Percentiles rank a stretch among this genome's conserved stretches.
phyloP scores from a whole-genome alignment of 2,888 invertebrate species.

The Malthinus seriepunctatus region DNA sequence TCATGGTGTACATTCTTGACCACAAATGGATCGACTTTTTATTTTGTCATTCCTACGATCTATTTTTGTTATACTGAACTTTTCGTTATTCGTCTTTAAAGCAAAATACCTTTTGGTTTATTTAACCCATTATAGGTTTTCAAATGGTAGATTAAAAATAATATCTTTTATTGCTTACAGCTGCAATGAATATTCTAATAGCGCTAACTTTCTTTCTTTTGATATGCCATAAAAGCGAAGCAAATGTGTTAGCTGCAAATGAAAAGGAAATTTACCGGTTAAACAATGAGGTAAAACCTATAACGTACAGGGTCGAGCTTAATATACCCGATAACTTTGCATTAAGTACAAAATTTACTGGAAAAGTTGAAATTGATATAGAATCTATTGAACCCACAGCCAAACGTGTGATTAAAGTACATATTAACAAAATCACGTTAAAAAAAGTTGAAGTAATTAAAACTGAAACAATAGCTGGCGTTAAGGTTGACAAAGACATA shows the following conservation, averaged over 20 bases:
- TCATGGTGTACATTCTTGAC: no score
- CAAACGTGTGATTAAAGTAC: not conserved
- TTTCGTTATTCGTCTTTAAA: no score
- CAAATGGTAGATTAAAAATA: no score
- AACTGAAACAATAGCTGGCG: not conserved
- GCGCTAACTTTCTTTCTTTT: not conserved
- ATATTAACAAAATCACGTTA: not conserved
- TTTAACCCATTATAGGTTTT: no score
- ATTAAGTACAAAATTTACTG: constrained; percentile 11
- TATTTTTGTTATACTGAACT: no score
- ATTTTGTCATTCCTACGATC: no score
- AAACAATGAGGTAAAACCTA: constrained; percentile 57
- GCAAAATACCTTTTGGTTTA: no score
- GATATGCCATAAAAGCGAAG: not conserved
- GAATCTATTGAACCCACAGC: not conserved
- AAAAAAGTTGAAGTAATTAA: not conserved
- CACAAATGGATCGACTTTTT: no score
- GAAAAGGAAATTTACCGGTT: constrained; percentile 53
- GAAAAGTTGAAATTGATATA: constrained; percentile 6
- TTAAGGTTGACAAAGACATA: not conserved
- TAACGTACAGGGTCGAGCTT: constrained; percentile 59
- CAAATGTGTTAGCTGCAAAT: not conserved
- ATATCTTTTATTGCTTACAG: no score
- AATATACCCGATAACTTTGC: constrained; percentile 34
- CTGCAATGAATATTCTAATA: not conserved